Conservation (phyloP, 2,888 invertebrate genomes). For the Chrysolina oricalcia region DNA sequence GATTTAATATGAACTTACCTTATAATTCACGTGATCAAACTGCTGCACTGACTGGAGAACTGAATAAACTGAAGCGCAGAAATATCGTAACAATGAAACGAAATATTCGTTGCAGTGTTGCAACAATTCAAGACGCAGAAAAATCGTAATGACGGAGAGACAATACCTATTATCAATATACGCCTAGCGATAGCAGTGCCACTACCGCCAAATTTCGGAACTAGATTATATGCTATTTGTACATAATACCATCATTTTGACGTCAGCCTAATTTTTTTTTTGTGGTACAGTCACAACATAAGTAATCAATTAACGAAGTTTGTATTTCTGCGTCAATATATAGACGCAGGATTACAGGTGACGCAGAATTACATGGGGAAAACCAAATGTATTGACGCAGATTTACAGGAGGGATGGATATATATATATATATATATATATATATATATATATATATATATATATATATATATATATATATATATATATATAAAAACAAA, state of each 20-base stretch:
- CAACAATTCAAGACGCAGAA: constrained; percentile 6
- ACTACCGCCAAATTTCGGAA: background rate
- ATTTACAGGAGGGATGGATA: constrained; percentile 12
- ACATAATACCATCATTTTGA: too few relatives aligned
- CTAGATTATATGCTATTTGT: too few relatives aligned
- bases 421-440: background rate
- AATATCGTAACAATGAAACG: background rate
- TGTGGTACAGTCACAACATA: background rate
- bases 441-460: background rate
- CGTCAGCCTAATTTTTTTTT: too few relatives aligned
- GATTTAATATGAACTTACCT: constrained; percentile 10
- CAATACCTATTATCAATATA: background rate
- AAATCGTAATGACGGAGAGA: background rate
- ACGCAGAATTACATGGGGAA: background rate
- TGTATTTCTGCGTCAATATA: too few relatives aligned
- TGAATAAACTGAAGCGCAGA: background rate
- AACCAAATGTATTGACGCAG: constrained; percentile 14
- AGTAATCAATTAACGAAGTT: background rate
- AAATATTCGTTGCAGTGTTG: background rate
- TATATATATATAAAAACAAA: too few relatives aligned
- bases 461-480: constrained; percentile 20
- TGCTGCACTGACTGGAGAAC: background rate
- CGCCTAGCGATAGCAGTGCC: constrained; percentile 5
- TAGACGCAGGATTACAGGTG: too few relatives aligned
- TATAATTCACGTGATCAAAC: too few relatives aligned